Evolutionary conservation across 2,888 invertebrate species (phyloP), one percentile per base, ranked within the genome.

Genomic region (Eupelmus urozonus): DNA sequence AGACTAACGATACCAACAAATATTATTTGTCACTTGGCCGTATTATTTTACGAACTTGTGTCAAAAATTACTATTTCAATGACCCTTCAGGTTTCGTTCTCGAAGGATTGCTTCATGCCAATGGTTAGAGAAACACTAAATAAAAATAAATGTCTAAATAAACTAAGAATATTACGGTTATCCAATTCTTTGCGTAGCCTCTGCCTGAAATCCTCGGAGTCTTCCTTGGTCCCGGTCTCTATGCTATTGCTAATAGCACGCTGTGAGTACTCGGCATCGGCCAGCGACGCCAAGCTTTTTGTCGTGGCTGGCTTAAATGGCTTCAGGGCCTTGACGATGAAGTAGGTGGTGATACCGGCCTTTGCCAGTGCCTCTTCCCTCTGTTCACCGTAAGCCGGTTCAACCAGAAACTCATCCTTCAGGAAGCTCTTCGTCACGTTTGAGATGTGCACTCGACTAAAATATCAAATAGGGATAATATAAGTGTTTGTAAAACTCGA

Each of bases 321-420:
- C 90, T 95, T 96, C 65, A 97, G 91, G 75, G 97, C 96, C 88
- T 94, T 94, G 51, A 94, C 95, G 84, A 98, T 97, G 90, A 98
- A 97, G 91, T 94, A 98, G 2, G 98, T 98, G 90, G 96, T 95
- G 85, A 98, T 93, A 78, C 97, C 96, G 4, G 97, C 96, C 88
- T 95, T 95, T 65, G 96, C 92, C 74, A 98, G 91, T 84, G 95
- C 94, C 90, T 98, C 97, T 88, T 98, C 98, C n/a, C 97, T 92
- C 82, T 95, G 94, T 88, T 97, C 97, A 0, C 97, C 98, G 87
- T 93, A 94, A 0, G 96, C 97, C 2, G 96, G 95, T 88, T 97
- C 97, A 83, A 98, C 96, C 91, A 97, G 97, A 88, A 98, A 98
- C 90, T 97, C 97, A 49, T 95, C 95, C 87, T 94, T 95, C 82